Conservation (phyloP, 1,140 invertebrate species). For the Panagrolaimus sp. region DNA sequence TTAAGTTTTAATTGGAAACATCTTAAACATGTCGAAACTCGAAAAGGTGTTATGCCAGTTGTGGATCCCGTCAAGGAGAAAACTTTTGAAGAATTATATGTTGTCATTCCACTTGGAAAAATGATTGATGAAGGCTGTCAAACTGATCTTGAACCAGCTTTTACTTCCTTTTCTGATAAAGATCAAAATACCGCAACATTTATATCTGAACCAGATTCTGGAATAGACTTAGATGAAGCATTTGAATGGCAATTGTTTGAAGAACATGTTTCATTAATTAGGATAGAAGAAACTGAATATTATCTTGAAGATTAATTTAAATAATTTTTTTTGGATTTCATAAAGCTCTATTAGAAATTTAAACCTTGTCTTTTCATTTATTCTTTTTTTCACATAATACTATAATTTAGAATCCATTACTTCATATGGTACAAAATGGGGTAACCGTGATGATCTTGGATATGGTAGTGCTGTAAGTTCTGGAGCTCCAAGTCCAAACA, state of each 20-base stretch:
- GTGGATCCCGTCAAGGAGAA: background rate
- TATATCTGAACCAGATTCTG: too few species aligned
- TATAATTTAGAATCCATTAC: background rate
- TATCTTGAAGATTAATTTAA: too few species aligned
- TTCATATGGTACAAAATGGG: constrained; percentile 1
- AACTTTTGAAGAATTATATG: constrained; percentile 6
- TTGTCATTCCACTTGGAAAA: constrained; percentile 8
- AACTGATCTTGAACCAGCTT: background rate
- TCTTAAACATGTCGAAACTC: background rate
- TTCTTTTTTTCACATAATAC: too few species aligned
- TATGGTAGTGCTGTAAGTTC: constrained; percentile 12
- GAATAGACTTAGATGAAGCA: too few species aligned
- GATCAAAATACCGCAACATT: background rate
- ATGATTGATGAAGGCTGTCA: constrained; percentile 4
- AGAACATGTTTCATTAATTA: background rate
- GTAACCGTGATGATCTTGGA: constrained; percentile 3
- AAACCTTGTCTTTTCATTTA: too few species aligned
- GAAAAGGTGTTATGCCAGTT: background rate
- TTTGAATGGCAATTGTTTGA: background rate
- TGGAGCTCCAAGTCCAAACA: constrained; percentile 4
- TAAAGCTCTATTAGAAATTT: too few species aligned
- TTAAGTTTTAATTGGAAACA: background rate
- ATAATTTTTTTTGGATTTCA: too few species aligned
- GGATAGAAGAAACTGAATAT: background rate
- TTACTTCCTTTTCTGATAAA: background rate